Base-by-base conservation (phyloP, 2,113 vertebrate species). In the Lamprologus speciosus region DNA sequence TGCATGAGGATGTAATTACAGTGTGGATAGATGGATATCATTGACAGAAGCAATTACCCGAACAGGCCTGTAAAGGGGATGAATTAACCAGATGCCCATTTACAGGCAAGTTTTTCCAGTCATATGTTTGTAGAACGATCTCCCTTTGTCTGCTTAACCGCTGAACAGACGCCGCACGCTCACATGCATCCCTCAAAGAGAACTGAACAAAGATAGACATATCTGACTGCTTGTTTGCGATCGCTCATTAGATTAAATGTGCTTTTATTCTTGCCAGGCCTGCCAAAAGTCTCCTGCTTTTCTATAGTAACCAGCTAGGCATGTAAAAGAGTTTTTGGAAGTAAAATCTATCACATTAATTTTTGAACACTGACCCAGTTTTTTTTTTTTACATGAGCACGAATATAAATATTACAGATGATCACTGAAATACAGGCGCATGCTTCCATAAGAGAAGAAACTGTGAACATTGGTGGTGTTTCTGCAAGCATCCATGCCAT, bases 1-100 rank as follows among this genome's bases (percentile, higher is more conserved):
- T 92, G 80, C 88, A 88, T 85, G 87, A 93, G 88, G 92, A 95
- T 92, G 92, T 93, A 94, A 95, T 95, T 95, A 94, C 79, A 89
- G 86, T 80, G 55, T 7, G 45, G 80, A 85, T 85, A 93, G 92
- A 95, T 94, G 89, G 86, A 81, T 87, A 92, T 95, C 93, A 88
- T 11, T 93, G 91, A 89, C 90, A 84, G 85, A 92, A 33, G 88
- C 81, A 91, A 94, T 95, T 92, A 94, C 42, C 78, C 28, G 7
- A 86, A 85, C 86, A 82, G 83, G 88, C 75, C 89, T 90, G 55
- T 86, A 81, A 89, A 91, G 75, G 60, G 90, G 90, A 84, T 26
- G 47, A 88, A 89, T 94, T 84, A 91, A 88, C 79, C 83, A 87
- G 88, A 89, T 60, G 55, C 75, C 84, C 84, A 90, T 91, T 92